Evolutionary conservation across 2,888 invertebrate genomes (phyloP).

Genomic region (Tenthredo distinguenda): DNA sequence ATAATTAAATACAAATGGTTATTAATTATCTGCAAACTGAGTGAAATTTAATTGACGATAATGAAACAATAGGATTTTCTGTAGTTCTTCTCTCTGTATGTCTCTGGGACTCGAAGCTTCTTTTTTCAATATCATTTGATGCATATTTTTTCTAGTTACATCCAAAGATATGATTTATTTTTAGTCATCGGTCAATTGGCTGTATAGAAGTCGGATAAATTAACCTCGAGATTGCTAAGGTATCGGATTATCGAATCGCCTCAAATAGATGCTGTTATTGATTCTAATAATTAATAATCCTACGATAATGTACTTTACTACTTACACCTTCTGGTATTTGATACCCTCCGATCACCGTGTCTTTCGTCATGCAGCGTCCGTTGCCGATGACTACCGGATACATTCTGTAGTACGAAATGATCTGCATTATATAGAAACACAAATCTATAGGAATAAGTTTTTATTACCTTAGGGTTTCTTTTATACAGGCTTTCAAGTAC

Average conservation of each 20-base stretch:
- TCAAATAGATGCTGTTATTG: neutral
- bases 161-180: too few species aligned
- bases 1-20: neutral
- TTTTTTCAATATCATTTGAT: neutral
- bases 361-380: slow-evolving; percentile 85
- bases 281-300: neutral
- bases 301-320: slow-evolving; percentile 54
- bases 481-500: slow-evolving; percentile 87
- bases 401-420: slow-evolving; percentile 80
- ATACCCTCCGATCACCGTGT: slow-evolving; percentile 86
- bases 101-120: neutral
- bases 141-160: neutral
- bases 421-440: neutral
- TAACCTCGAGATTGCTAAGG: too few species aligned
- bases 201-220: too few species aligned
- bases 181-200: too few species aligned
- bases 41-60: too few species aligned
- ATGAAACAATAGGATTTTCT: too few species aligned
- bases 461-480: slow-evolving; percentile 85
- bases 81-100: too few species aligned
- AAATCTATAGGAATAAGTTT: neutral
- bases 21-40: neutral
- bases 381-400: slow-evolving; percentile 89
- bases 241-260: too few species aligned
- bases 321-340: slow-evolving; percentile 89